A percentile compares a stretch with the other conserved stretches of the same genome.
Evolutionary conservation across 2,888 invertebrate species (phyloP).

Genomic region (Elegia similella): DNA sequence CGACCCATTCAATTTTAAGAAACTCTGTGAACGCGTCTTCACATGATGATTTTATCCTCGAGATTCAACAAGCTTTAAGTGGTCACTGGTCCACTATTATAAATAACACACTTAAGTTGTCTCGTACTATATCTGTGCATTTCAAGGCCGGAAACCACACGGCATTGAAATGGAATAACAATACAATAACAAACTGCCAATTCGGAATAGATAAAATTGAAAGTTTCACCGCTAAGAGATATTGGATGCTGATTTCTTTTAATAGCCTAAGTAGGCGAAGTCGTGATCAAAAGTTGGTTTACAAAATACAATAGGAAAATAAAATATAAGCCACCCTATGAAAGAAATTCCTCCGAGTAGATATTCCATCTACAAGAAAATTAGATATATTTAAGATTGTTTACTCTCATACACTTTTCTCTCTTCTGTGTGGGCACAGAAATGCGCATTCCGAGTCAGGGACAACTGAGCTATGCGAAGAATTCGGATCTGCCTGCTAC

Average conservation of each 20-base stretch:
- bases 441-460: background rate
- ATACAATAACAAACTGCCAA: too few relatives aligned
- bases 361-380: background rate
- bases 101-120: too few relatives aligned
- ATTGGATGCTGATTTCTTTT: background rate
- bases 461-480: slow-evolving; percentile 9
- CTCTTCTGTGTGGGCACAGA: background rate
- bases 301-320: background rate
- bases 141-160: too few relatives aligned
- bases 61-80: too few relatives aligned
- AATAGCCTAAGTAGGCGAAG: background rate
- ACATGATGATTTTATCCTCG: too few relatives aligned
- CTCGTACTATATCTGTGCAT: too few relatives aligned
- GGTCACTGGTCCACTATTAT: too few relatives aligned
- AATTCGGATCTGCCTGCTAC: slow-evolving; percentile 6
- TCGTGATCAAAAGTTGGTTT: background rate
- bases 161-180: too few relatives aligned
- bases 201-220: too few relatives aligned
- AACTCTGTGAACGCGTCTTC: too few relatives aligned
- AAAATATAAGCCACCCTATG: background rate
- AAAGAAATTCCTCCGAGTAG: background rate
- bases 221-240: too few relatives aligned
- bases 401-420: slow-evolving; percentile 1
- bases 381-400: slow-evolving; percentile 1
- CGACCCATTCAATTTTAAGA: too few relatives aligned